Base-by-base conservation (phyloP, 2,797 vertebrate species). In the Anniella stebbinsi region DNA sequence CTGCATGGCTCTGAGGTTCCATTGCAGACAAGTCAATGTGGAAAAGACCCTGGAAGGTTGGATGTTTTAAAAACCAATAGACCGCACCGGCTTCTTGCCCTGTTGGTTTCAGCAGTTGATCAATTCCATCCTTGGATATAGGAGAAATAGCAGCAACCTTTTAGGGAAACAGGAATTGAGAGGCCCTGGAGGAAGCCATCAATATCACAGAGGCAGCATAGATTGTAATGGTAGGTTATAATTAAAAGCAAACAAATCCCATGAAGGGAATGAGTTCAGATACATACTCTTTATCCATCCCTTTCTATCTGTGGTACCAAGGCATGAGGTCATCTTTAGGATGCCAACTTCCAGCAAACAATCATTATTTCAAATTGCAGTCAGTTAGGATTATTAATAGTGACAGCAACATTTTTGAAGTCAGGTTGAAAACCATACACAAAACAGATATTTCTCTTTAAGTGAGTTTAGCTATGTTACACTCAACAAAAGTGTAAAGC, bases 291-390 rank as follows among this genome's bases (percentile, higher is more conserved):
- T n/a, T n/a, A 38, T 57, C 1, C 48, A 18, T 38, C 18, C 76
- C 91, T 81, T 60, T 25, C 11, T n/a, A 38, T 76, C 7, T 67
- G 30, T 36, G 63, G 89, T 73, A 86, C 36, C 91, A 87, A 94
- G 95, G 92, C 89, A 90, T 88, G 67, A 90, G 75, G 63, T 80
- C 84, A 41, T 90, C 93, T 95, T 33, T 73, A 87, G 88, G 87
- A 90, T 88, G 91, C 87, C 91, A 88, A 93, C 92, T 94, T 85
- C 87, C 90, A 85, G 91, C 88, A 94, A 95, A 94, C 92, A 92
- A 95, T 84, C 87, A 85, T n/a, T 93, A 86, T 36, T 95, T 84
- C 90, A 93, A 94, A 87, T 87, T 80, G 80, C 60, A 80, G 87
- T 45, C 66, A 48, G 23, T 28, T 77, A 87, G 92, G 87, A 94